Base-by-base conservation (phyloP, 2,888 invertebrate genomes). In the Platycheirus albimanus region DNA sequence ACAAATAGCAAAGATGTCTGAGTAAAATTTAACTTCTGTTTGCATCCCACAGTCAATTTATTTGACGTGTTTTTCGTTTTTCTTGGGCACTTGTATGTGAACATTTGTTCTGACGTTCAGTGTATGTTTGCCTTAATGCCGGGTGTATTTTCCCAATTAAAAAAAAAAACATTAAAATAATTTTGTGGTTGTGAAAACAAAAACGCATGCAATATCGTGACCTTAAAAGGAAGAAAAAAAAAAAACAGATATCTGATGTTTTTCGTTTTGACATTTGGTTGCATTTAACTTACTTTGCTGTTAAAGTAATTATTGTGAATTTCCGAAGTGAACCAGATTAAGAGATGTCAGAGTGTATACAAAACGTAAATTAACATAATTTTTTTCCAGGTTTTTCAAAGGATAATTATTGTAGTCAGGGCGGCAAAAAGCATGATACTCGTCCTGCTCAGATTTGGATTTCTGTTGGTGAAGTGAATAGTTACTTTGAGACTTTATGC, bases 31-130 rank as follows among this genome's bases (percentile, higher is more conserved):
- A 5, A 1, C 38, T 41, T 41, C n/a, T n/a, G 13, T 13, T 13
- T 41, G n/a, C 38, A 41, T 41, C 38, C 8, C 38, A 41, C 38
- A 41, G 38, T 41, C 30, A 33, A 33, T 33, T 33, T 33, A 33
- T 33, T 33, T 33, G 30, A 33, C 30, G 30, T 33, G 30, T 8
- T 33, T 33, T 33, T 24, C 8, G 3, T 33, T 24, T 33, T 33
- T 33, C 30, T 33, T 33, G 5, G 24, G 24, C n/a, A 24, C 24
- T 4, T 33, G 7, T 33, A 33, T 8, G 7, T n/a, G 8, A 33
- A 8, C 30, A 33, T 33, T 7, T 7, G 7, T 33, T 33, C 5
- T 33, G 5, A 8, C 30, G 30, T 33, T 24, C 6, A 4, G 3
- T 33, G 5, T 7, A 6, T 7, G 30, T 33, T 6, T 33, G 30